A percentile compares a stretch with the other conserved stretches of the same genome.
phyloP scores from a whole-genome alignment of 2,113 vertebrate species.

The Trematocara stigmaticum region DNA sequence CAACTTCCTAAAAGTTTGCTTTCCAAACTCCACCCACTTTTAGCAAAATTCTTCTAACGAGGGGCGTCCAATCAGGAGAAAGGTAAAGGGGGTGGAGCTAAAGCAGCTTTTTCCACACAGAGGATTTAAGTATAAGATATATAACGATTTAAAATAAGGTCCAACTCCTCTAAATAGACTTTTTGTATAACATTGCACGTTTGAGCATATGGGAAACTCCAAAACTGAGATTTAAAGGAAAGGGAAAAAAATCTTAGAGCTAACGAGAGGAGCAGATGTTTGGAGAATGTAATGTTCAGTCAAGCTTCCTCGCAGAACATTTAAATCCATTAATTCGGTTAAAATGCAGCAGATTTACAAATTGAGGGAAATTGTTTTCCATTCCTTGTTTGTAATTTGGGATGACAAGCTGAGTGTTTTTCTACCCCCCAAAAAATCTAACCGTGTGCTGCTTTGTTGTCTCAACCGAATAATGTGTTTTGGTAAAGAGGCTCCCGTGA shows the following conservation, averaged over 20 bases:
- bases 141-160: not conserved
- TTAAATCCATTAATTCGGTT: not conserved
- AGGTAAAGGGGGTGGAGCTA: not conserved
- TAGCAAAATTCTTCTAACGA: not conserved
- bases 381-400: not conserved
- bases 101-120: not conserved
- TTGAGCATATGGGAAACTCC: not conserved
- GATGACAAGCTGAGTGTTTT: not conserved
- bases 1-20: not conserved
- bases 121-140: not conserved
- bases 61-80: not conserved
- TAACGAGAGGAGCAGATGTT: not conserved
- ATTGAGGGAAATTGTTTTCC: not conserved
- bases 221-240: not conserved
- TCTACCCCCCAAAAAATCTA: not conserved
- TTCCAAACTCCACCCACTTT: not conserved
- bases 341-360: not conserved
- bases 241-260: rapidly evolving
- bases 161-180: not conserved
- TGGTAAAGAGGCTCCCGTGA: not conserved
- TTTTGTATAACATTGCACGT: not conserved
- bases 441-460: not conserved
- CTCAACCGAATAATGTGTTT: not conserved
- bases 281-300: not conserved
- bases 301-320: rapidly evolving